Evolutionary conservation across 2,888 invertebrate genomes (phyloP), one percentile per base, ranked within the genome.

Genomic region (Cylindroiulus punctatus): DNA sequence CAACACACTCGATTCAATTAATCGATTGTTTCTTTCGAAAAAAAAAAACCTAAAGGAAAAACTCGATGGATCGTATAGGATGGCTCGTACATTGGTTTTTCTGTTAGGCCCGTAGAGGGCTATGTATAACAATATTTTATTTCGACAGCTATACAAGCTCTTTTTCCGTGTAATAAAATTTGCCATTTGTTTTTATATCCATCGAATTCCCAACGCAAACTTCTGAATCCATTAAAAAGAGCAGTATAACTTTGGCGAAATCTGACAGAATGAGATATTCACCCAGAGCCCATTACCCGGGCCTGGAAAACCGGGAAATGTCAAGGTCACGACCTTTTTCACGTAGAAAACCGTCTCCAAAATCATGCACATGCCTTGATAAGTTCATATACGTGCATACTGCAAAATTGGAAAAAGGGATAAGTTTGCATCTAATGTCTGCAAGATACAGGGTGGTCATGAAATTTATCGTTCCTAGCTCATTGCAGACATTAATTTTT

Each of bases 1-100:
- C 65, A 65, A 65, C 65, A 65, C 65, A 65, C 65, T 65, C 65
- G 65, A 65, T 65, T 65, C 65, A 65, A 65, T 65, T 65, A 65
- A 65, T 65, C 65, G 65, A 65, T 65, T 65, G 65, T 65, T 65
- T 65, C 65, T n/a, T 65, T 2, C 26, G 26, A 57, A 57, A 57
- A 52, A 65, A 65, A 65, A 26, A 12, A 10, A 26, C 12, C 8
- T 4, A 36, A 12, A 8, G 65, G 65, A 65, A 65, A 65, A 65
- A 65, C 65, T 65, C 65, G 65, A 65, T 65, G 65, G 65, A 65
- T 65, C 65, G 65, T 65, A 65, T 65, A 65, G 65, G 65, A n/a
- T 65, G n/a, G 65, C 65, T 65, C 65, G 65, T 65, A 65, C 65
- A 65, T 65, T 65, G 65, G 26, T 65, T 65, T 65, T 65, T 65